phyloP scores from a whole-genome alignment of 2,888 invertebrate genomes.

The Caenorhabditis drosophilae region DNA sequence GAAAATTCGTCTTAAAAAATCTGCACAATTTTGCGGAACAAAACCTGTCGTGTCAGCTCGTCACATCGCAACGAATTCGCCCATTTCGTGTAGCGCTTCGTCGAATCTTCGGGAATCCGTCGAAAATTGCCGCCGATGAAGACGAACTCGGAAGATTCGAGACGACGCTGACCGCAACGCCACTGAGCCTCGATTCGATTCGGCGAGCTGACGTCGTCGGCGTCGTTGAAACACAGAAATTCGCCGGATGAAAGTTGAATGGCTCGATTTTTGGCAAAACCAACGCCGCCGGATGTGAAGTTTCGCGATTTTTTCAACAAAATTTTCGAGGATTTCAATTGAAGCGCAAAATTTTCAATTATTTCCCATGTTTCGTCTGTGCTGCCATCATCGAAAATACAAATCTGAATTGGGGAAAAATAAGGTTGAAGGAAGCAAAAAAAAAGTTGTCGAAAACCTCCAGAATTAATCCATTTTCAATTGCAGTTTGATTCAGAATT shows the following conservation, averaged over 20 bases:
- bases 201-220: conserved; percentile 81
- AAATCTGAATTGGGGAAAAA: conserved; percentile 55
- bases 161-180: too few species aligned
- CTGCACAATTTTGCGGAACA: too few species aligned
- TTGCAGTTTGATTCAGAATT: conserved; percentile 39
- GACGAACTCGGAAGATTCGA: conserved; percentile 2
- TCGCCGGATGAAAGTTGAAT: conserved; percentile 74
- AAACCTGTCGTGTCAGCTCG: conserved; percentile 64
- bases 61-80: conserved; percentile 76
- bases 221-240: conserved; percentile 82
- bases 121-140: conserved; percentile 75
- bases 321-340: conserved; percentile 24
- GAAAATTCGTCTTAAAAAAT: too few species aligned
- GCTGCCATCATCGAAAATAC: conserved; percentile 59
- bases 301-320: not conserved
- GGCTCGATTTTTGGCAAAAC: conserved; percentile 59
- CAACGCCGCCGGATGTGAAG: conserved; percentile 43
- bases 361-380: conserved; percentile 46
- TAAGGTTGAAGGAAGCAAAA: not conserved
- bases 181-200: conserved; percentile 76
- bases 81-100: conserved; percentile 78
- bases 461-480: not conserved
- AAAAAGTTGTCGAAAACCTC: not conserved
- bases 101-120: conserved; percentile 76
- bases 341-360: conserved; percentile 14